Conservation (phyloP, 2,888 invertebrate species). For the Drosophila aldrichi region DNA sequence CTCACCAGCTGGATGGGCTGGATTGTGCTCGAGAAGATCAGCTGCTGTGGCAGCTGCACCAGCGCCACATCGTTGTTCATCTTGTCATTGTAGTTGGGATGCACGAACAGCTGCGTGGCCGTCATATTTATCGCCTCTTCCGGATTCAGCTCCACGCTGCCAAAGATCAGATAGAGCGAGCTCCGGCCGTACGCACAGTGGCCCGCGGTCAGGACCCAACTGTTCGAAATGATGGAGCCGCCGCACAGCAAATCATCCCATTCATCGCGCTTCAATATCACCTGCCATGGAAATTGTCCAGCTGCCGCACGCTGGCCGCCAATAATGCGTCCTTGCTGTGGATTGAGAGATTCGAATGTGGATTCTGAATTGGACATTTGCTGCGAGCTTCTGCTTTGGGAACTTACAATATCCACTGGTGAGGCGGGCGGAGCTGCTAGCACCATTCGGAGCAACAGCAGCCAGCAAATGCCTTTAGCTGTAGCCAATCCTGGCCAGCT, state of each 20-base stretch:
- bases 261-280: slow-evolving; percentile 76
- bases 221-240: slow-evolving; percentile 78
- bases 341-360: neutral
- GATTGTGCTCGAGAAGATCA: slow-evolving; percentile 66
- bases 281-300: slow-evolving; percentile 84
- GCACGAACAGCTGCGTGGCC: slow-evolving; percentile 65
- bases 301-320: slow-evolving; percentile 65
- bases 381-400: neutral
- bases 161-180: slow-evolving; percentile 76
- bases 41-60: slow-evolving; percentile 68
- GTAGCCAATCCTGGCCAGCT: slow-evolving; percentile 9
- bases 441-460: neutral
- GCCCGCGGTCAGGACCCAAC: slow-evolving; percentile 83
- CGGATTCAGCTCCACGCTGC: slow-evolving; percentile 68
- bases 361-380: slow-evolving; percentile 3
- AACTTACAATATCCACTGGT: slow-evolving; percentile 26
- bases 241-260: slow-evolving; percentile 80
- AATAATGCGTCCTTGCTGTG: slow-evolving; percentile 72
- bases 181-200: slow-evolving; percentile 76
- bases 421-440: slow-evolving; percentile 35
- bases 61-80: slow-evolving; percentile 83
- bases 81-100: slow-evolving; percentile 78
- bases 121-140: slow-evolving; percentile 68
- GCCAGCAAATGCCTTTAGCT: slow-evolving; percentile 12
- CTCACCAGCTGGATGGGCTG: slow-evolving; percentile 76